Conservation (phyloP, 2,888 invertebrate genomes). For the Sipunculus nudus region DNA sequence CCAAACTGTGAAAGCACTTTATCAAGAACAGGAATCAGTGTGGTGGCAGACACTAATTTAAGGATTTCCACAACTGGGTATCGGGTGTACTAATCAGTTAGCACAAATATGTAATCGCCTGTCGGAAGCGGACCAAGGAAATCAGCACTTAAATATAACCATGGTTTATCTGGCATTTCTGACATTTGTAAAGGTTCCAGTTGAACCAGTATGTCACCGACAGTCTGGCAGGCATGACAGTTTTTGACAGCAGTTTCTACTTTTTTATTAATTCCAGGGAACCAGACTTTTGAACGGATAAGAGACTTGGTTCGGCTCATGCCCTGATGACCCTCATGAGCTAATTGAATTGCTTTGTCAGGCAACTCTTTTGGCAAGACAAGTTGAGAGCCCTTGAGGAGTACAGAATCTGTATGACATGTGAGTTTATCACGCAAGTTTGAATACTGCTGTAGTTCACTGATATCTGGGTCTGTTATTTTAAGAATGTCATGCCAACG, state of each 20-base stretch:
- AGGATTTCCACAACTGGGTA: constrained; percentile 35
- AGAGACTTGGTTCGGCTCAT: constrained; percentile 35
- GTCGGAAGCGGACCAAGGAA: constrained; percentile 11
- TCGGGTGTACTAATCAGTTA: constrained; percentile 3
- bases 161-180: constrained; percentile 2
- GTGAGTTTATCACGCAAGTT: no score
- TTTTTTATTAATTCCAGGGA: constrained; percentile 26
- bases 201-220: not conserved
- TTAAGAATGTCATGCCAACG: no score
- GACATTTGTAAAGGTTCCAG: not conserved
- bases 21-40: constrained; percentile 25
- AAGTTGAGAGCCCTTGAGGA: no score
- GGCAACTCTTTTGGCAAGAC: no score
- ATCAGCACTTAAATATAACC: constrained; percentile 22
- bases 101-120: constrained; percentile 1
- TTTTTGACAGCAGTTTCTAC: constrained; percentile 15
- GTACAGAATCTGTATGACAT: no score
- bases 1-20: constrained; percentile 30
- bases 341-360: constrained; percentile 32
- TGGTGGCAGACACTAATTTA: constrained; percentile 11
- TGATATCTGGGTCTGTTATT: no score
- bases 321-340: constrained; percentile 42
- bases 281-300: constrained; percentile 38
- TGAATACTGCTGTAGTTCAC: no score
- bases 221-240: constrained; percentile 22